Conservation (phyloP, 1,140 invertebrate genomes). For the Drosophila kurseongensis region DNA sequence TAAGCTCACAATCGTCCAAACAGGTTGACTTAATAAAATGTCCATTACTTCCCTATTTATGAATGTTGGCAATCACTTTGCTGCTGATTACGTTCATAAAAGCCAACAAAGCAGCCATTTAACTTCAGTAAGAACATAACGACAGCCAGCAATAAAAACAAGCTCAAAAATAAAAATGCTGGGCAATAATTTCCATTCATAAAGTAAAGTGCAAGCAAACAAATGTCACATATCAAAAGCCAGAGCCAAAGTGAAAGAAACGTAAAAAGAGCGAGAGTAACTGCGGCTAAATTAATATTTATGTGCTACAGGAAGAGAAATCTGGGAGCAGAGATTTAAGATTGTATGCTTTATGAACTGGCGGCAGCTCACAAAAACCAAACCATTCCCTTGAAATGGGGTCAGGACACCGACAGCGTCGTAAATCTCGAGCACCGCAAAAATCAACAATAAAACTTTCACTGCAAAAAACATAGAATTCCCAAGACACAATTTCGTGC, state of each 20-base stretch:
- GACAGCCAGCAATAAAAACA: slow-evolving; percentile 23
- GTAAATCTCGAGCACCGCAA: slow-evolving; percentile 70
- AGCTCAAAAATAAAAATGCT: slow-evolving; percentile 25
- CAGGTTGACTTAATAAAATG: slow-evolving; percentile 19
- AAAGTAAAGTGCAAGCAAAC: slow-evolving; percentile 47
- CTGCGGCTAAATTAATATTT: slow-evolving; percentile 76
- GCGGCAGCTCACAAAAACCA: slow-evolving; percentile 19
- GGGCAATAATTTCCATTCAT: slow-evolving; percentile 47
- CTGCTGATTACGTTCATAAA: slow-evolving; percentile 22
- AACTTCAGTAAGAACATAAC: slow-evolving; percentile 12
- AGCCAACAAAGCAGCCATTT: slow-evolving; percentile 30
- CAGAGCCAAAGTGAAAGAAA: slow-evolving; percentile 45
- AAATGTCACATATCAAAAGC: slow-evolving; percentile 51
- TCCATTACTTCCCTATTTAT: slow-evolving; percentile 14
- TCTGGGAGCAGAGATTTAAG: slow-evolving; percentile 59
- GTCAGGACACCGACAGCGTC: slow-evolving; percentile 45
- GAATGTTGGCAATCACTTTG: slow-evolving; percentile 18
- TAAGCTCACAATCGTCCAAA: background rate
- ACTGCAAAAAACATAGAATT: slow-evolving; percentile 55
- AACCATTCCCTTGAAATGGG: slow-evolving; percentile 31
- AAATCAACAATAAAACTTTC: slow-evolving; percentile 79
- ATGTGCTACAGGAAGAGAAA: slow-evolving; percentile 38
- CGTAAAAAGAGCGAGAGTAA: slow-evolving; percentile 50
- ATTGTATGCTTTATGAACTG: slow-evolving; percentile 64
- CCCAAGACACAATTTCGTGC: slow-evolving; percentile 64